These are phyloP conservation scores for Bungarus multicinctus DNA, from an alignment of 2,113 vertebrate genomes.

Conservation along the genomic window DNA sequence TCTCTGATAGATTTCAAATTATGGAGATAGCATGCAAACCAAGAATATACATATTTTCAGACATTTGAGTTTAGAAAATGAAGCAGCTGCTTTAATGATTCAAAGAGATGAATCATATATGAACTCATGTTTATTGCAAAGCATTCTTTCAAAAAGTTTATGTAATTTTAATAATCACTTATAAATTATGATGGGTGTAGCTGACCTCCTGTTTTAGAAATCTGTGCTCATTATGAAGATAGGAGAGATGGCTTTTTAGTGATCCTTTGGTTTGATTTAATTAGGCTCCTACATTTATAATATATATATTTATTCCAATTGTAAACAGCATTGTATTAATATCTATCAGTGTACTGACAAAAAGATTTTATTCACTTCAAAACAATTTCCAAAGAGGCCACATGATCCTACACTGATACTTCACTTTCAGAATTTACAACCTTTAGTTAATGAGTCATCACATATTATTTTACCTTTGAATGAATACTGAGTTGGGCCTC, in stretches of 20 bases:
- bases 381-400: not conserved
- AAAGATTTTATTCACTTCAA: not conserved
- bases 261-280: not conserved
- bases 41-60: not conserved
- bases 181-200: not conserved
- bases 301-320: not conserved
- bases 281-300: not conserved
- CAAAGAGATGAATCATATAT: not conserved
- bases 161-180: not conserved
- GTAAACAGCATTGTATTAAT: not conserved
- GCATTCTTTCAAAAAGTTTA: not conserved
- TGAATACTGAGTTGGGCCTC: slow-evolving; percentile 64
- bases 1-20: not conserved
- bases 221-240: not conserved
- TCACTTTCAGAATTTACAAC: not conserved
- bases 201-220: not conserved
- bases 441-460: not conserved
- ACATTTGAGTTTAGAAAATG: not conserved
- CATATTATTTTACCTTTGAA: slow-evolving; percentile 77
- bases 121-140: not conserved
- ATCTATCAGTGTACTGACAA: not conserved
- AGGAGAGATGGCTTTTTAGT: not conserved
- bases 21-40: not conserved
- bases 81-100: not conserved
- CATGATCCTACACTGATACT: slow-evolving; percentile 9